Base-by-base conservation (phyloP, 2,888 invertebrate species). In the Xestia c-nigrum region DNA sequence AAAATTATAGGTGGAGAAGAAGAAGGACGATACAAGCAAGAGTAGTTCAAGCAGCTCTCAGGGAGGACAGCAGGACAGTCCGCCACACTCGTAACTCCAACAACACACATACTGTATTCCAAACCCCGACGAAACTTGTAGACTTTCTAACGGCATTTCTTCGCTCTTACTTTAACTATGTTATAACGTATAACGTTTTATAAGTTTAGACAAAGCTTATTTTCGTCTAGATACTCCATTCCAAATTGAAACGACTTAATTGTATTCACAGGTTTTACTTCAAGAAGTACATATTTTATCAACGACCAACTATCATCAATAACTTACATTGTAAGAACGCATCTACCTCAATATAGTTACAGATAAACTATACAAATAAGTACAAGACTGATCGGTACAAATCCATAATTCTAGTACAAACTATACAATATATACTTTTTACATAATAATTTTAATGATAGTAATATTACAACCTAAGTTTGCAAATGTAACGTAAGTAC, bases 331-430 rank as follows among this genome's bases (percentile, higher is more conserved):
- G 43, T 75, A 79, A 70, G 67, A 81, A 84, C 77, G 76, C 79
- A 85, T 81, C 89, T 95, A 96, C 95, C 95, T 95, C 95, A 93
- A 90, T 90, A 88, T 87, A 89, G 85, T 89, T 88, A 88, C 91
- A 92, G 89, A 88, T 90, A 85, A 87, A 90, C 90, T 90, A 87
- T 90, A 90, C 85, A 91, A 92, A 87, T 90, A 91, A 93, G 90
- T 88, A 92, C 91, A 96, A 96, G 96, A 96, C 96, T 96, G 96
- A 96, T 93, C 92, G 92, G 94, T 95, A 95, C 95, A 95, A 96
- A 95, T 94, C 93, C 94, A 92, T 93, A 91, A 89, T 89, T 90
- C 87, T 93, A 94, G 94, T 94, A 94, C 94, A 94, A 95, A 91
- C 89, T 93, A 90, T 93, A 92, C 90, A 92, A 86, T 85, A 85